These are phyloP conservation scores for Pristionchus pacificus DNA, from an alignment of 1,140 invertebrate species.

Conservation along the genomic window DNA sequence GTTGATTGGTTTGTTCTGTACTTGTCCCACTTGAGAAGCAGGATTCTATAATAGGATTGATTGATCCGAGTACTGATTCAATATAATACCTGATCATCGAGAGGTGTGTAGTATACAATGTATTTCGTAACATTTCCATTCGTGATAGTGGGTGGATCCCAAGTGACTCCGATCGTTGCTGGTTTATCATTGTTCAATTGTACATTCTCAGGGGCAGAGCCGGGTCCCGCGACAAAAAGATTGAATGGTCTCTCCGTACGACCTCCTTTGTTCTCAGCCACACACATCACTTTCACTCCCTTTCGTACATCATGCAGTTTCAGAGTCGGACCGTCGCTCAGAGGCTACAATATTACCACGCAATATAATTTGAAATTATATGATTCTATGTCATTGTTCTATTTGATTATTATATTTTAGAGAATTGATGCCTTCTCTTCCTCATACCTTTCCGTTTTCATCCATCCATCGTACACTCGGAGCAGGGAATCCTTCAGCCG, in stretches of 20 bases:
- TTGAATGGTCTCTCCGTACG: slow-evolving; percentile 43
- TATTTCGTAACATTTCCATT: slow-evolving; percentile 56
- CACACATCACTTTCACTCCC: slow-evolving; percentile 46
- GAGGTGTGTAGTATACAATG: slow-evolving; percentile 55
- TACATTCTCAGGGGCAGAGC: slow-evolving; percentile 55
- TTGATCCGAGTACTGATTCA: slow-evolving; percentile 2
- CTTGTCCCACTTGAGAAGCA: slow-evolving; percentile 49
- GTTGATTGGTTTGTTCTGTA: slow-evolving; percentile 47
- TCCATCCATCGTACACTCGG: slow-evolving; percentile 52
- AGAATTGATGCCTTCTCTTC: neutral
- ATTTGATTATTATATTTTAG: slow-evolving; percentile 5
- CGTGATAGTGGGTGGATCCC: slow-evolving; percentile 51
- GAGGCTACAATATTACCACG: slow-evolving; percentile 34
- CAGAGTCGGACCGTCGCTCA: slow-evolving; percentile 44
- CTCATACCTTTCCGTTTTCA: slow-evolving; percentile 47
- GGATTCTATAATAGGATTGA: slow-evolving; percentile 40
- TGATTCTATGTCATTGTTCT: no score
- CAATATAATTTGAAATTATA: no score
- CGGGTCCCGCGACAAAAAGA: slow-evolving; percentile 51
- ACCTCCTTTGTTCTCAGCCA: slow-evolving; percentile 54
- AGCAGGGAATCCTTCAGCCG: slow-evolving; percentile 47
- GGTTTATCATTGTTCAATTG: slow-evolving; percentile 45
- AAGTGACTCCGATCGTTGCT: slow-evolving; percentile 47
- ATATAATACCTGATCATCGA: slow-evolving; percentile 49
- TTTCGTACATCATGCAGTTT: slow-evolving; percentile 43